Evolutionary conservation across 2,797 vertebrate species (phyloP), one percentile per base, ranked within the genome.

Genomic region (Forpus xanthops): DNA sequence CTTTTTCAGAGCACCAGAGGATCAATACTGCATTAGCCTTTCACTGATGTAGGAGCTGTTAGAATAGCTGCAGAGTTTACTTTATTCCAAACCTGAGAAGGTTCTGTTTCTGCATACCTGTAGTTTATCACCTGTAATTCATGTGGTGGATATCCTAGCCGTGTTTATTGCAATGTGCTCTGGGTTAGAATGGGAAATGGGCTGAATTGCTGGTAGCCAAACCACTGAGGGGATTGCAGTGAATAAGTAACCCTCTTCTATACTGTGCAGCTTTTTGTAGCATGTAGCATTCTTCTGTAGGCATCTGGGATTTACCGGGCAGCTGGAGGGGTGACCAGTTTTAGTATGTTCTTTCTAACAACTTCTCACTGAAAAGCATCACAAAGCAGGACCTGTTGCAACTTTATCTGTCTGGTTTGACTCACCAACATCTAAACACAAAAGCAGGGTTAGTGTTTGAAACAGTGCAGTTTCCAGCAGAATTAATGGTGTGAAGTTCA

Each of bases 61-160:
- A 23, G 35, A n/a, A 8, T 4, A 60, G 58, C 6, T n/a, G 30
- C 16, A 20, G 19, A 11, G 28, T 25, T 84, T 8, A 2, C 19
- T 28, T 31, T 17, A 16, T 33, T 8, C 9, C 19, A 47, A 21
- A 76, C 17, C 28, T 2, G 18, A 31, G 39, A 6, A 8, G n/a
- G 62, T 41, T 81, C 18, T 37, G 1, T 49, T 33, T 18, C 17
- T 31, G 0, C 10, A 1, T 27, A 10, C 5, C 41, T 50, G 20
- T 35, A 8, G 41, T 15, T 5, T 27, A 8, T 58, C 47, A 27
- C 42, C 33, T 58, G 79, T 68, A 41, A 31, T 19, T 72, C 18
- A 3, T 8, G 28, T 20, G 58, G 30, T 35, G 64, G 30, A 5
- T 8, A 1, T 30, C 41, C 60, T 64, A 2, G 41, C 33, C 33